Conservation (phyloP, 2,797 vertebrate genomes). For the Danionella dracula region DNA sequence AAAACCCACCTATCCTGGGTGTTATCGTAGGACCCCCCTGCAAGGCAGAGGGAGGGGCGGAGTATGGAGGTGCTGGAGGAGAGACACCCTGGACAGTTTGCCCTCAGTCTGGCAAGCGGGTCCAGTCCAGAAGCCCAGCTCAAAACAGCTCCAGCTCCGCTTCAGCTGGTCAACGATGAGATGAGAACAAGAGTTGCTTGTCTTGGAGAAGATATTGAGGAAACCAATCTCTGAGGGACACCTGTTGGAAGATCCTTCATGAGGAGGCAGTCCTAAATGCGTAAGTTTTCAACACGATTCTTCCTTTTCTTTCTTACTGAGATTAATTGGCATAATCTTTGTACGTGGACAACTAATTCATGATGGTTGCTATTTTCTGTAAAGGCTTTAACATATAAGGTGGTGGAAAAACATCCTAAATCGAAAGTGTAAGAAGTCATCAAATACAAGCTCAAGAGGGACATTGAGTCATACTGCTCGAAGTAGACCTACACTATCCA, state of each 20-base stretch:
- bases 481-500: background rate
- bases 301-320: no score
- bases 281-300: constrained; percentile 1
- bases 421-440: no score
- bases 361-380: no score
- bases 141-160: constrained; percentile 34
- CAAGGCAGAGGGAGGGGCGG: constrained; percentile 64
- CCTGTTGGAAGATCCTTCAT: constrained; percentile 7
- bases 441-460: background rate
- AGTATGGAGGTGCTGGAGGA: constrained; percentile 59
- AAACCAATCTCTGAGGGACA: background rate
- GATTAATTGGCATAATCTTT: no score
- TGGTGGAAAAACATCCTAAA: no score
- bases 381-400: no score
- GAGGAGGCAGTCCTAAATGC: constrained; percentile 24
- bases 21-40: constrained; percentile 65
- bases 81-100: constrained; percentile 69
- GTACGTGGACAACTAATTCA: no score
- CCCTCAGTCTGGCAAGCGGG: constrained; percentile 64
- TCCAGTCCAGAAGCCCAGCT: constrained; percentile 57
- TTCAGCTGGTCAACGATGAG: constrained; percentile 5
- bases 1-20: constrained; percentile 72
- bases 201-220: background rate
- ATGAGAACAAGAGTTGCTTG: background rate
- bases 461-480: background rate